Evolutionary conservation across 2,797 vertebrate species (phyloP), one percentile per base, ranked within the genome.

Genomic region (Danionella dracula): DNA sequence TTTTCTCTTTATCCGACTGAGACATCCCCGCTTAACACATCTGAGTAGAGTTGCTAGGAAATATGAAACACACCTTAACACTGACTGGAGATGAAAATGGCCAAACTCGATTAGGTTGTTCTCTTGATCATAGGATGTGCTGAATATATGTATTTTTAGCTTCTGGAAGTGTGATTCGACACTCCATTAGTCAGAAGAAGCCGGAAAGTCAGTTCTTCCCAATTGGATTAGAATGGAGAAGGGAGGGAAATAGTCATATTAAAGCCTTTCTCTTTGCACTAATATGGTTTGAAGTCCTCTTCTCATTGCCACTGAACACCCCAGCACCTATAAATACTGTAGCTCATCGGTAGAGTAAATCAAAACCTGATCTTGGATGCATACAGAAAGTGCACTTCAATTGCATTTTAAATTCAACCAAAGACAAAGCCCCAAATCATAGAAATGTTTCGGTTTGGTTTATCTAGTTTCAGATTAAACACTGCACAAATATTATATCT

Each of bases 211-310:
- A 72, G 72, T 65, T 35, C 4, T 11, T 44, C 60, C 54, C 61
- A 78, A 87, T 88, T 84, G 55, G 76, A 88, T 87, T 87, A 82
- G 42, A 31, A 45, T 40, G 0, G 41, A 72, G 65, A 79, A 66
- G 69, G 70, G 71, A 81, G 80, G 65, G 75, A 59, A 74, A 74
- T 68, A 56, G 55, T 57, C 53, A 40, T 44, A 64, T 72, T 67
- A 67, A 57, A 61, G 41, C 67, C 40, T 54, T 56, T 63, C 70
- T 70, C 63, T 65, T 56, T 9, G 34, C 64, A 45, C 49, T 73
- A 69, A 73, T 62, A 38, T 60, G 12, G 63, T 64, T 70, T 67
- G 48, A 35, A 55, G 42, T 56, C 34, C 37, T 66, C 38, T 42
- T 21, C 66, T 70, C 53, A 64, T 29, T 64, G 59, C 48, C 42